Percentiles rank a stretch among this genome's conserved stretches.
These are phyloP conservation scores for Pedionomus torquatus DNA, from an alignment of 2,113 vertebrate species.

Conservation along the genomic window DNA sequence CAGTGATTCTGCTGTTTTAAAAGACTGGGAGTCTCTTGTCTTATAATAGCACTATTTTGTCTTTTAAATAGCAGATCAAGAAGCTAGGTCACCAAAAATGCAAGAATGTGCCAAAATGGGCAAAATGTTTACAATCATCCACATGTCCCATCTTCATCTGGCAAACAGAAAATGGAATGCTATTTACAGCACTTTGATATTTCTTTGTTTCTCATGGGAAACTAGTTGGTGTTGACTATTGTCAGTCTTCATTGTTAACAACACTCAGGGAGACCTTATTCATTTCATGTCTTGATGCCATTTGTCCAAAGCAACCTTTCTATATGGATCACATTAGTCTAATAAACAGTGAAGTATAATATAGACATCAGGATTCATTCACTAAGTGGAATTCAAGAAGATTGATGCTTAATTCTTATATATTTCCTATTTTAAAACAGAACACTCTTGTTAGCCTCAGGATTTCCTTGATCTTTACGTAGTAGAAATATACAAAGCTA, in stretches of 20 bases:
- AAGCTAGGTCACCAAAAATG: not conserved
- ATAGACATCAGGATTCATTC: not conserved
- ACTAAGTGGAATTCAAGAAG: not conserved
- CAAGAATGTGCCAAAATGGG: not conserved
- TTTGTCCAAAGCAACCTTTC: not conserved
- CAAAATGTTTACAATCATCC: not conserved
- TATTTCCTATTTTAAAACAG: not conserved
- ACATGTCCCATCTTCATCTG: conserved; percentile 7
- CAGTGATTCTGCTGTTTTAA: not conserved
- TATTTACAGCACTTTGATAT: conserved; percentile 29
- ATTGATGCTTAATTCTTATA: not conserved
- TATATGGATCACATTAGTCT: not conserved
- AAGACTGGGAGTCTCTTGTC: not conserved
- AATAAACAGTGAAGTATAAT: not conserved
- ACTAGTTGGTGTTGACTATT: not conserved
- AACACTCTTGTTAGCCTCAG: not conserved
- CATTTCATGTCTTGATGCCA: not conserved
- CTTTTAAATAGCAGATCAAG: not conserved
- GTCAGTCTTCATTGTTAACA: conserved; percentile 29
- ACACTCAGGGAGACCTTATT: conserved; percentile 18
- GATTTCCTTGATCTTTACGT: not conserved
- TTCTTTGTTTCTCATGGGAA: conserved; percentile 66
- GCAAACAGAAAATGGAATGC: conserved; percentile 30
- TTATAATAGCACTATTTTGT: not conserved
- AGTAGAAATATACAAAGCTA: not conserved